A percentile compares a stretch with the other conserved stretches of the same genome.
Conservation (phyloP, 1,140 invertebrate species). For the Melitaea cinxia region DNA sequence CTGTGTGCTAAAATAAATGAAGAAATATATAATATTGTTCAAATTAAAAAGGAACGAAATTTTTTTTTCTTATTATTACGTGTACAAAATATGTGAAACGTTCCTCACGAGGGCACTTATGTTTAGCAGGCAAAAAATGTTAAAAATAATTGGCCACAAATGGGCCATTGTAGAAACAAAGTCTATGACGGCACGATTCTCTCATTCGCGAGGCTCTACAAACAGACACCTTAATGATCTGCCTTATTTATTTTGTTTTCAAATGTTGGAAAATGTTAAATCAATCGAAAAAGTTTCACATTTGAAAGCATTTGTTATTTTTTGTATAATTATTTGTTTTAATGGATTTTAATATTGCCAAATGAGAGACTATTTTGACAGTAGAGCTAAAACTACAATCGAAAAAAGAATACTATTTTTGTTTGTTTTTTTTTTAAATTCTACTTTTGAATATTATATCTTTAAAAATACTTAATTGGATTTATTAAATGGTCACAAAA, state of each 20-base stretch:
- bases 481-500: not conserved
- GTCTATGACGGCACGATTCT: not conserved
- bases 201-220: not conserved
- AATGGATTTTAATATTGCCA: too few species aligned
- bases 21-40: too few species aligned
- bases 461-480: too few species aligned
- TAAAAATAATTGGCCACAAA: conserved; percentile 4
- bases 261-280: not conserved
- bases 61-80: not conserved
- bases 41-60: not conserved
- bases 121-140: not conserved
- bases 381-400: too few species aligned
- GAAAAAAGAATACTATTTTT: too few species aligned
- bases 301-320: too few species aligned
- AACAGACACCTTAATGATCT: not conserved
- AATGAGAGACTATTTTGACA: too few species aligned
- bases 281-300: not conserved
- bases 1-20: too few species aligned
- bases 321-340: too few species aligned
- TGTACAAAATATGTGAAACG: not conserved
- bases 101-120: not conserved
- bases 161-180: not conserved
- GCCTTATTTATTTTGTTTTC: not conserved
- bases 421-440: too few species aligned
- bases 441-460: too few species aligned